Percentiles rank a stretch among this genome's conserved stretches.
phyloP scores from a whole-genome alignment of 2,113 vertebrate species.

The Psephotus haematonotus region DNA sequence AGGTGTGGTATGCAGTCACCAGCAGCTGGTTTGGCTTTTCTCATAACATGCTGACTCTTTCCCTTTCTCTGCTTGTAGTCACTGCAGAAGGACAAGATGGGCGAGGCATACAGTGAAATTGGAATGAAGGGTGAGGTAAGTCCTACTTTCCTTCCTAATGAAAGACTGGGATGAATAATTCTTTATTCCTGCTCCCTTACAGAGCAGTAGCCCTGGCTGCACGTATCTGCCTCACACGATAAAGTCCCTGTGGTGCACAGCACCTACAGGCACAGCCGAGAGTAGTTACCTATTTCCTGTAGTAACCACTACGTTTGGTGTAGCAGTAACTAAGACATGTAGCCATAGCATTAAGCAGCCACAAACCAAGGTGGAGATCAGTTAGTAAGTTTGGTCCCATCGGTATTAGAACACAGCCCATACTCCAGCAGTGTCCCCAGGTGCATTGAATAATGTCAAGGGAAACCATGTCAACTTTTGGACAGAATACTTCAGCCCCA shows the following conservation, averaged over 20 bases:
- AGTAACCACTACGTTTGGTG: background rate
- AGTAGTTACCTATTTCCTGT: background rate
- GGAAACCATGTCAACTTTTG: background rate
- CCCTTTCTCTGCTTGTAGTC: slow-evolving; percentile 47
- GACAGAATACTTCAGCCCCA: background rate
- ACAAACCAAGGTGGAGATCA: background rate
- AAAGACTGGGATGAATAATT: background rate
- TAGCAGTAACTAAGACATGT: accelerated
- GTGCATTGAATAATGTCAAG: accelerated
- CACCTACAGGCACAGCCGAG: background rate
- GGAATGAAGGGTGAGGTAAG: slow-evolving; percentile 77
- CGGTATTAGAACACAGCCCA: background rate
- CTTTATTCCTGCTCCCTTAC: background rate
- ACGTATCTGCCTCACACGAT: background rate
- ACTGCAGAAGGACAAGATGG: slow-evolving; percentile 79
- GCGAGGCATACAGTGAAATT: slow-evolving; percentile 79
- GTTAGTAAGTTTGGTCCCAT: background rate
- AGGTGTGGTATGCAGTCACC: too few species aligned
- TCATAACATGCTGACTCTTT: background rate
- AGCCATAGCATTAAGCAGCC: background rate
- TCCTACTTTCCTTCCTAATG: background rate
- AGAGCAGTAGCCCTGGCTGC: background rate
- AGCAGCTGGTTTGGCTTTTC: background rate
- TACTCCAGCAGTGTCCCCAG: background rate
- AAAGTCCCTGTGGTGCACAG: background rate